A percentile compares a stretch with the other conserved stretches of the same genome.
Evolutionary conservation across 2,113 vertebrate species (phyloP).

Genomic region (Phalacrocorax pelagicus): DNA sequence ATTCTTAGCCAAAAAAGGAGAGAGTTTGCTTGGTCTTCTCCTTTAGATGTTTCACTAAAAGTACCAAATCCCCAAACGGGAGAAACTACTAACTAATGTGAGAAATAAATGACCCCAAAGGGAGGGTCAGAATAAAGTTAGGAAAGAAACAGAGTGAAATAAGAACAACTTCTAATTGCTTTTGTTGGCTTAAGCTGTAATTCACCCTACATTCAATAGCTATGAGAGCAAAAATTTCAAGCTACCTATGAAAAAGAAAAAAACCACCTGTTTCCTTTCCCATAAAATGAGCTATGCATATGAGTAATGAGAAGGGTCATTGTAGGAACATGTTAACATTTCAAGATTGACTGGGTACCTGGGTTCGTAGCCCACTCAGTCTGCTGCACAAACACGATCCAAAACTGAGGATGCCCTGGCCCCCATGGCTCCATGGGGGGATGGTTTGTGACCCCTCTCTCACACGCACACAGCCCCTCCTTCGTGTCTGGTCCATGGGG

Average conservation of each 20-base stretch:
- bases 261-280: background rate
- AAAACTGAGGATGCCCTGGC: background rate
- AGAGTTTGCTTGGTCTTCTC: constrained; percentile 48
- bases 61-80: constrained; percentile 34
- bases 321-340: background rate
- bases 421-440: fast-evolving
- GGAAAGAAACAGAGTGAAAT: constrained; percentile 12
- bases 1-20: constrained; percentile 67
- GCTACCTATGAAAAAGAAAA: background rate
- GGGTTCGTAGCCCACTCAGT: background rate
- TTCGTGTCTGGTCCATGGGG: background rate
- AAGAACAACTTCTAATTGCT: background rate
- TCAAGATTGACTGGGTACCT: background rate
- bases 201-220: background rate
- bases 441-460: background rate
- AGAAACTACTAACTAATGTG: constrained; percentile 38
- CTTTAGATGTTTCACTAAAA: constrained; percentile 45
- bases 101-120: constrained; percentile 56
- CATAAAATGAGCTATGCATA: background rate
- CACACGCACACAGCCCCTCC: background rate
- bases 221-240: background rate
- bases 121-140: constrained; percentile 35
- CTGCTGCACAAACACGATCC: fast-evolving
- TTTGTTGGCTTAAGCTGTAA: background rate
- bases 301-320: background rate